Conservation (phyloP, 2,113 vertebrate species). For the Scortum barcoo region DNA sequence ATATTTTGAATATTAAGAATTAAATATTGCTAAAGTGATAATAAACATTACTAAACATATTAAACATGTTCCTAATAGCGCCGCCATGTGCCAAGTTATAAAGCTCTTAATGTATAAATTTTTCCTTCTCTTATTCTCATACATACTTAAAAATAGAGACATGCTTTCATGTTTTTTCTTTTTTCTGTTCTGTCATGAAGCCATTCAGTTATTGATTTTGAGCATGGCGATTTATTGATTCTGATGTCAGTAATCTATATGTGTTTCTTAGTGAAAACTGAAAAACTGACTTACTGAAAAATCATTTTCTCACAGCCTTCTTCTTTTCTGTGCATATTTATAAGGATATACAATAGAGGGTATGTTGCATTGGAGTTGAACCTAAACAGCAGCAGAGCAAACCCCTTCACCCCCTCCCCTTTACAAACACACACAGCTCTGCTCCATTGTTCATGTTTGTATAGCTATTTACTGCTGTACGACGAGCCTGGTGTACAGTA, state of each 20-base stretch:
- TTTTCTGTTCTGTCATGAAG: slow-evolving; percentile 11
- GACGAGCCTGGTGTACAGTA: slow-evolving; percentile 7
- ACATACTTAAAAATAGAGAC: background rate
- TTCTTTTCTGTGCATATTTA: background rate
- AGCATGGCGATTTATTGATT: background rate
- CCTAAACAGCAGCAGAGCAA: slow-evolving; percentile 22
- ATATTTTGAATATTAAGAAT: background rate
- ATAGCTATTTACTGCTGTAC: slow-evolving; percentile 6
- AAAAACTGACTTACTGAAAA: too few species aligned
- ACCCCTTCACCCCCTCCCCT: too few species aligned
- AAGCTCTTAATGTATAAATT: background rate
- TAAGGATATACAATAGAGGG: background rate
- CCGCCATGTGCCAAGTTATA: background rate
- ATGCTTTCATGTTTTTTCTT: background rate
- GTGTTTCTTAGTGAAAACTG: background rate
- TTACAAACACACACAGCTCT: slow-evolving; percentile 25
- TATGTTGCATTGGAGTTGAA: background rate
- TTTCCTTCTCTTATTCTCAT: background rate
- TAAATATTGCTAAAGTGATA: background rate
- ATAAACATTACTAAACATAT: background rate
- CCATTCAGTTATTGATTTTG: slow-evolving; percentile 1
- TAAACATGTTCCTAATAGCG: background rate
- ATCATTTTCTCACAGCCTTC: background rate
- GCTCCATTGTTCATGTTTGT: slow-evolving; percentile 50
- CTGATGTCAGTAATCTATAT: background rate